phyloP scores from a whole-genome alignment of 1,140 invertebrate genomes.

The Achroia grisella region DNA sequence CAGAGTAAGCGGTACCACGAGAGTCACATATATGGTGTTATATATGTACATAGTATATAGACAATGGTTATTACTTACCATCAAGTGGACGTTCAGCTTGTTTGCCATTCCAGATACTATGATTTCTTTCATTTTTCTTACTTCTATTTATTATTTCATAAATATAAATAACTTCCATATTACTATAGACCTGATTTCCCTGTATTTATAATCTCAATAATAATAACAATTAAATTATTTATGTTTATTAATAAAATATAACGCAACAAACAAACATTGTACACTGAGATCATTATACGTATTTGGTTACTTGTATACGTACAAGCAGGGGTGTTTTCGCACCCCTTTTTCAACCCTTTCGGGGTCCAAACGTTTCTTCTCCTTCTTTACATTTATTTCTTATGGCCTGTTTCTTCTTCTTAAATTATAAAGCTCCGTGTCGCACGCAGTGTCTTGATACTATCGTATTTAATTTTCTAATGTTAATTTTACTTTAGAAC shows the following conservation, averaged over 20 bases:
- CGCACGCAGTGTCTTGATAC: constrained; percentile 47
- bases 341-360: constrained; percentile 64
- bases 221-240: background rate
- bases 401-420: constrained; percentile 74
- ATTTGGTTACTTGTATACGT: constrained; percentile 23
- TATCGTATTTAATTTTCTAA: constrained; percentile 15
- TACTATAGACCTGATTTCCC: too few species aligned
- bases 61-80: too few species aligned
- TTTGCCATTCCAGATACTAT: too few species aligned
- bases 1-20: too few species aligned
- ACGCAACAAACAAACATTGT: constrained; percentile 7
- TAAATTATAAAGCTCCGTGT: constrained; percentile 66
- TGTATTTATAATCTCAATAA: too few species aligned
- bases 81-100: too few species aligned
- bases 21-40: too few species aligned
- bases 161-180: too few species aligned
- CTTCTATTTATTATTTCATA: too few species aligned
- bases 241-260: constrained; percentile 3
- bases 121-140: too few species aligned
- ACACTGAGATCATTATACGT: background rate
- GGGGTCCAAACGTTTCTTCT: constrained; percentile 62
- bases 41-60: too few species aligned
- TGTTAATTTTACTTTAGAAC: too few species aligned
- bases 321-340: constrained; percentile 48
- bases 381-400: constrained; percentile 73